phyloP scores from a whole-genome alignment of 1,140 invertebrate genomes.

The Sarcophaga peregrina region DNA sequence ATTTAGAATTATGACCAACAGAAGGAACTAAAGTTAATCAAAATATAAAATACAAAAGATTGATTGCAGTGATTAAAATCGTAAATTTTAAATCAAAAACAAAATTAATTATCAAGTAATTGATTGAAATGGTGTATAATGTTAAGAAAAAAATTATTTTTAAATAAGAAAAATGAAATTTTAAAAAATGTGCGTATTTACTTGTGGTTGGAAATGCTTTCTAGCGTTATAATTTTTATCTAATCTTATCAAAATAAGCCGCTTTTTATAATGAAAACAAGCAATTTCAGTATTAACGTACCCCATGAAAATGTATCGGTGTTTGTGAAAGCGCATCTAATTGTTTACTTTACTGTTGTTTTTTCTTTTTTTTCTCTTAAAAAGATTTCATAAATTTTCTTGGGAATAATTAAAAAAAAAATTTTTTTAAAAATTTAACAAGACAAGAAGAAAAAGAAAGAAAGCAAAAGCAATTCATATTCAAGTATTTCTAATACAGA shows the following conservation, averaged over 20 bases:
- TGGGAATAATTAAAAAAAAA: not conserved
- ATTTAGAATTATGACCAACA: not conserved
- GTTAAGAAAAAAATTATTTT: too few species aligned
- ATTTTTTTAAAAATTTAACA: not conserved
- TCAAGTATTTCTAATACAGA: not conserved
- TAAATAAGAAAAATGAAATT: too few species aligned
- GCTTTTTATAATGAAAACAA: not conserved
- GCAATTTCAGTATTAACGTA: not conserved
- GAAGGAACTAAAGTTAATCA: not conserved
- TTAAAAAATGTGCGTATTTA: too few species aligned
- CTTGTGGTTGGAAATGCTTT: too few species aligned
- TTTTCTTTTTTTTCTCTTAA: not conserved
- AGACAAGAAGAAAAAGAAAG: not conserved
- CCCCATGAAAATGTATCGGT: not conserved
- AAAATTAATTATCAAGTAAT: not conserved
- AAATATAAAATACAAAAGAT: not conserved
- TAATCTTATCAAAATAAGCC: not conserved
- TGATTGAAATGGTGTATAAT: too few species aligned
- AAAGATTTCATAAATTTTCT: not conserved
- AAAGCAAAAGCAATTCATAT: not conserved
- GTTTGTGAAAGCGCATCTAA: conserved; percentile 3
- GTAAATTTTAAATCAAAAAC: not conserved
- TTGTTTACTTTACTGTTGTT: conserved; percentile 6
- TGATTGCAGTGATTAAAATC: not conserved
- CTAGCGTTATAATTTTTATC: not conserved